Base-by-base conservation (phyloP, 2,888 invertebrate species). In the Ormyrus labotus region DNA sequence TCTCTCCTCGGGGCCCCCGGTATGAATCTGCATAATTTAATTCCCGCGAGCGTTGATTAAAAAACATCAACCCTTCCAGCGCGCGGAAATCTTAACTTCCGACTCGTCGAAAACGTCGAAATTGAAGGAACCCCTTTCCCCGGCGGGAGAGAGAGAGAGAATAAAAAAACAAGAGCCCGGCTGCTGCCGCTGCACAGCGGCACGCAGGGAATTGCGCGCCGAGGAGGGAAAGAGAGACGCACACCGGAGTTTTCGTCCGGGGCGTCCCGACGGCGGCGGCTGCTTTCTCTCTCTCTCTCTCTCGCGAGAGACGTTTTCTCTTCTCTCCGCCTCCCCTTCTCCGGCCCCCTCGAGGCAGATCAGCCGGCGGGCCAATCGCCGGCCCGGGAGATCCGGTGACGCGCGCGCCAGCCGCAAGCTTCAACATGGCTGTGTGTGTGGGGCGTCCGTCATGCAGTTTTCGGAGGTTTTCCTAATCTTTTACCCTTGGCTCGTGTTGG, bases 31-130 rank as follows among this genome's bases (percentile, higher is more conserved):
- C 82, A 77, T 82, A 75, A 84, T 81, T 84, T 79, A 84, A 85
- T 83, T 74, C 68, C 47, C 81, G 48, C n/a, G 77, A 65, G 79
- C 83, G 81, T 83, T 86, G 80, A 86, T 86, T 84, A 86, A 86
- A 86, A 86, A 86, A 84, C 82, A 77, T 82, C 82, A 83, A 85
- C 84, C 86, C 84, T 83, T 79, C 47, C 68, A 34, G 5, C 50
- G 51, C 50, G 57, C 45, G 51, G 45, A 78, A 78, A 79, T 74
- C 74, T 69, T 70, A 65, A 65, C 60, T 51, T 71, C 61, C 61
- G 67, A 63, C 67, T 68, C 53, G 6, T 45, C 55, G 34, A 13
- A 45, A 50, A 58, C 61, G 55, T 72, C 67, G 69, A 69, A 79
- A 79, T 80, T 76, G 68, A 80, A 71, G n/a, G 13, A 58, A 13